Conservation (phyloP, 2,888 invertebrate genomes). For the Aleiodes testaceus region DNA sequence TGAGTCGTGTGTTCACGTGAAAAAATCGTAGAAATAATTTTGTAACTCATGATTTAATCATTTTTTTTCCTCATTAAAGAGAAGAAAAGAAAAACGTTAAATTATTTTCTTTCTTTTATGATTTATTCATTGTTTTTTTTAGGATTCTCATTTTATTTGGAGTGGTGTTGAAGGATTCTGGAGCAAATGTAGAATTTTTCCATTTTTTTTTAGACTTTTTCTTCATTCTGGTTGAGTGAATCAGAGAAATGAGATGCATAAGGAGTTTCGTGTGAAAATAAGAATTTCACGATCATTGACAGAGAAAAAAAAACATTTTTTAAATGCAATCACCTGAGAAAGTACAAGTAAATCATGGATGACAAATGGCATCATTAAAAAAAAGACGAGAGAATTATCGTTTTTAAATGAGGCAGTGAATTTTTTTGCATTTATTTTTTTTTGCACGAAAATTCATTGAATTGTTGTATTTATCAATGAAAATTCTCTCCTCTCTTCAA, state of each 20-base stretch:
- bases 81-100: neutral
- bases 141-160: neutral
- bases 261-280: constrained; percentile 11
- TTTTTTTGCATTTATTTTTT: no score
- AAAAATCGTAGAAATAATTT: constrained; percentile 12
- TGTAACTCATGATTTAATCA: constrained; percentile 25
- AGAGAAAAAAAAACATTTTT: neutral
- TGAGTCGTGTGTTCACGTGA: neutral
- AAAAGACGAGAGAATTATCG: neutral
- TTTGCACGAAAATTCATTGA: no score
- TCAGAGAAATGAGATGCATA: constrained; percentile 5
- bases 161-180: neutral
- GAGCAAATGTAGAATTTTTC: neutral
- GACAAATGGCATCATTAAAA: constrained; percentile 14
- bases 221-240: constrained; percentile 22
- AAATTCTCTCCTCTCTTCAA: no score
- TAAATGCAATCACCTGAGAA: constrained; percentile 30
- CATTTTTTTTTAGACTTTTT: neutral
- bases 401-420: neutral
- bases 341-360: constrained; percentile 27
- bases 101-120: neutral
- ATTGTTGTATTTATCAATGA: no score
- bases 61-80: constrained; percentile 19
- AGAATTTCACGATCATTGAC: constrained; percentile 1
- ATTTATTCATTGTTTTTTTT: neutral